A percentile compares a stretch with the other conserved stretches of the same genome.
Conservation (phyloP, 2,113 vertebrate species). For the Symphodus melops region DNA sequence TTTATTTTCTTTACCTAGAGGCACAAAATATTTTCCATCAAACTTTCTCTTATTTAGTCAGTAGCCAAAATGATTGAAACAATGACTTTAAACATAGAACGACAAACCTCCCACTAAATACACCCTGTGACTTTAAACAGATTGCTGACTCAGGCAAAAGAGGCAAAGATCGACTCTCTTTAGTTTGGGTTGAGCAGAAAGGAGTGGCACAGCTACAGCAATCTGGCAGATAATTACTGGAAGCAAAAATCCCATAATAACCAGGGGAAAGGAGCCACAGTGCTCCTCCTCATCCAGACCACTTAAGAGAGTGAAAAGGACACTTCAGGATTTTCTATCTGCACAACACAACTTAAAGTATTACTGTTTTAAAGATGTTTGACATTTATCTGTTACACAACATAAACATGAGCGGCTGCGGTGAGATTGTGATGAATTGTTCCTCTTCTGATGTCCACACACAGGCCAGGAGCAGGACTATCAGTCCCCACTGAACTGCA, state of each 20-base stretch:
- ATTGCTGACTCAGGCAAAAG: slow-evolving; percentile 3
- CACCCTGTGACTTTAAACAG: slow-evolving; percentile 16
- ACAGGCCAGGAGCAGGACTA: neutral
- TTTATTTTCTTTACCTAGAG: too few relatives aligned
- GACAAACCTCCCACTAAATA: slow-evolving; percentile 25
- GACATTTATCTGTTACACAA: too few relatives aligned
- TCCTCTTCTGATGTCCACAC: neutral
- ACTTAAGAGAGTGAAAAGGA: neutral
- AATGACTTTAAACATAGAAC: slow-evolving; percentile 2
- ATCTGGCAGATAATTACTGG: slow-evolving; percentile 59
- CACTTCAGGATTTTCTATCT: neutral
- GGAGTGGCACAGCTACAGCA: slow-evolving; percentile 39
- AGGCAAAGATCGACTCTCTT: slow-evolving; percentile 5
- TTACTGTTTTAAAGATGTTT: too few relatives aligned
- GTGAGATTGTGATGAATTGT: neutral
- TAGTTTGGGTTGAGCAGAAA: slow-evolving; percentile 37
- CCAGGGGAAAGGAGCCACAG: slow-evolving; percentile 26
- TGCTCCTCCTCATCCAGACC: slow-evolving; percentile 35
- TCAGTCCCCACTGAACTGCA: too few relatives aligned
- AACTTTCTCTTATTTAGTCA: too few relatives aligned
- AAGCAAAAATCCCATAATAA: slow-evolving; percentile 53
- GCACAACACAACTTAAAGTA: neutral
- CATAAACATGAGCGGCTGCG: neutral
- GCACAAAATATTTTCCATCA: too few relatives aligned
- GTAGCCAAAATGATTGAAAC: too few relatives aligned